Evolutionary conservation across 1,140 invertebrate genomes (phyloP), one percentile per base, ranked within the genome.

Genomic region (Harpegnathos saltator): DNA sequence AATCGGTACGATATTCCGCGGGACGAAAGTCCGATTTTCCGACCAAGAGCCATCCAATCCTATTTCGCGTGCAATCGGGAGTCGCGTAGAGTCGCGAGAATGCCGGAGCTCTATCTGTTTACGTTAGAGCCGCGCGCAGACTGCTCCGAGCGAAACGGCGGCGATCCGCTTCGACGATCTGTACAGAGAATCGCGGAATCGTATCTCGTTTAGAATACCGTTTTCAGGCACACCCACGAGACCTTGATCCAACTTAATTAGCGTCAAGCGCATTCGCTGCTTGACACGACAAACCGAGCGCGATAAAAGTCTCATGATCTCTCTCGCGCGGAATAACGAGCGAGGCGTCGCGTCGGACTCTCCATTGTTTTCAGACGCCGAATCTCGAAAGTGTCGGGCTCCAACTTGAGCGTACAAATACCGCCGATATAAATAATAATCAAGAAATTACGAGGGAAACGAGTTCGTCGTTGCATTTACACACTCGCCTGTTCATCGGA

Each of bases 1-100:
- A 86, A 86, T 87, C 81, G 73, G 84, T 86, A 84, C 80, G 81
- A 73, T 80, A 44, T 50, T 56, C 75, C 19, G 3, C 33, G 58
- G 26, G 50, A 22, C 56, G 66, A 83, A 73, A 83, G 24, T 65
- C 33, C 29, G 71, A 29, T 56, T 78, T 73, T 58, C 80, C 69
- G 50, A 56, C 44, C 66, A 44, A 66, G 50, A 29, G 56, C 71
- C 65, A 66, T 63, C 73, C 59, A 78, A 87, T 86, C 59, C 68
- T 86, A 87, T 87, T 84, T 87, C 56, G 81, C 26, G 65, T 74
- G 52, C 68, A 71, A 73, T 52, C 73, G 19, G 29, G 44, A 52
- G 56, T 26, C 29, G 38, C 65, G 54, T 78, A 44, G 44, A 33
- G 44, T n/a, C n/a, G n/a, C n/a, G 68, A 48, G 72, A 83, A 72